These are phyloP conservation scores for Coelinius sp. DNA, from an alignment of 2,888 invertebrate genomes.

Conservation along the genomic window DNA sequence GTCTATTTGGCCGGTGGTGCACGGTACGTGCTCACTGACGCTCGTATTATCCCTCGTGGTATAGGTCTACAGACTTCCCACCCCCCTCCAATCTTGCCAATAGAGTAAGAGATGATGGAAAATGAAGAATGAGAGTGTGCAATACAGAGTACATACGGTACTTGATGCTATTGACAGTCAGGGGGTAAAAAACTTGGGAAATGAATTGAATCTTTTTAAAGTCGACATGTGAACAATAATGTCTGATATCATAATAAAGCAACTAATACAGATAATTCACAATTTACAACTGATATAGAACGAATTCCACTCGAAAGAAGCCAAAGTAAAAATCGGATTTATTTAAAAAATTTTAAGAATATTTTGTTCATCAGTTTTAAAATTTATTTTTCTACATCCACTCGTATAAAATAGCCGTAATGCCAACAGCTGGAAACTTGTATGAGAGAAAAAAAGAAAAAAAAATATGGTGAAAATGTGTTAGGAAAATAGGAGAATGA, in stretches of 20 bases:
- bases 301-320: background rate
- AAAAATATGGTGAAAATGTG: background rate
- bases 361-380: background rate
- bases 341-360: no score
- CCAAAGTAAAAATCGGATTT: no score
- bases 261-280: no score
- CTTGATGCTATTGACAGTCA: constrained; percentile 31
- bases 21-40: constrained; percentile 30
- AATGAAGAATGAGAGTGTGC: constrained; percentile 27
- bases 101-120: background rate
- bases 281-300: no score
- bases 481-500: background rate
- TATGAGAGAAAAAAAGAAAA: background rate
- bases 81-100: background rate
- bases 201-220: no score
- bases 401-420: background rate
- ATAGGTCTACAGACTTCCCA: background rate
- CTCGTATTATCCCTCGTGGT: constrained; percentile 11
- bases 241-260: no score
- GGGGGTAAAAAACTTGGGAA: no score
- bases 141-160: constrained; percentile 4
- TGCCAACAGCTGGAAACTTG: background rate
- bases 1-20: constrained; percentile 38
- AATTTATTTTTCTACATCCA: background rate
- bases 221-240: no score